Evolutionary conservation across 2,113 vertebrate genomes (phyloP).

Genomic region (Axis porcinus): DNA sequence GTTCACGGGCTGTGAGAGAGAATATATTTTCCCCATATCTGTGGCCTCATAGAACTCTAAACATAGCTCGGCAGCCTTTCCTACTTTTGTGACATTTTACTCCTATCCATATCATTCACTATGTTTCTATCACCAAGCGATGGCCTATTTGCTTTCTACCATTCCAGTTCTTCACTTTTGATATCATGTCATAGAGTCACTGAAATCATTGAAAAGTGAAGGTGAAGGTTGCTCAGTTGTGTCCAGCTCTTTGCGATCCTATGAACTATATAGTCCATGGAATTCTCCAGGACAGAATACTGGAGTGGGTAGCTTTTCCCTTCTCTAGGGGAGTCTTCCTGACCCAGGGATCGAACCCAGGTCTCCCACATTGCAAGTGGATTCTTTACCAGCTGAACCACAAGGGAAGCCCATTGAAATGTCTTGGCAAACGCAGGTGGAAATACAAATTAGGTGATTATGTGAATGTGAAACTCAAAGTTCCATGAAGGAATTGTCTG

Average conservation of each 20-base stretch:
- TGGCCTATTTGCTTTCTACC: neutral
- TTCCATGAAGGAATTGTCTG: neutral
- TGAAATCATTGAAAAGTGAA: neutral
- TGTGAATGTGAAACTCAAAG: neutral
- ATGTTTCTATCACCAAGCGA: neutral
- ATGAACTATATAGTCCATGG: neutral
- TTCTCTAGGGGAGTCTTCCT: neutral
- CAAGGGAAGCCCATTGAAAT: neutral
- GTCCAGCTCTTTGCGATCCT: fast-evolving
- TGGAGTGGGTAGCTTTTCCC: neutral
- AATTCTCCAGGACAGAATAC: neutral
- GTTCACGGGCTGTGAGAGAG: neutral
- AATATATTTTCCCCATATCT: neutral
- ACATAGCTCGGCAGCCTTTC: neutral
- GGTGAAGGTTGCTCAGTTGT: neutral
- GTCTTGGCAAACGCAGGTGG: neutral
- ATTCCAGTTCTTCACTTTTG: neutral
- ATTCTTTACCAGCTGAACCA: neutral
- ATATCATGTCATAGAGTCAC: neutral
- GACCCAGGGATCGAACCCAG: fast-evolving
- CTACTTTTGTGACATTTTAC: neutral
- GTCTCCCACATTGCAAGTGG: neutral
- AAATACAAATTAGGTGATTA: neutral
- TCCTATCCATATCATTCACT: neutral
- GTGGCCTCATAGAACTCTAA: neutral